Evolutionary conservation across 2,888 invertebrate species (phyloP).

Genomic region (Temnothorax rugatulus): DNA sequence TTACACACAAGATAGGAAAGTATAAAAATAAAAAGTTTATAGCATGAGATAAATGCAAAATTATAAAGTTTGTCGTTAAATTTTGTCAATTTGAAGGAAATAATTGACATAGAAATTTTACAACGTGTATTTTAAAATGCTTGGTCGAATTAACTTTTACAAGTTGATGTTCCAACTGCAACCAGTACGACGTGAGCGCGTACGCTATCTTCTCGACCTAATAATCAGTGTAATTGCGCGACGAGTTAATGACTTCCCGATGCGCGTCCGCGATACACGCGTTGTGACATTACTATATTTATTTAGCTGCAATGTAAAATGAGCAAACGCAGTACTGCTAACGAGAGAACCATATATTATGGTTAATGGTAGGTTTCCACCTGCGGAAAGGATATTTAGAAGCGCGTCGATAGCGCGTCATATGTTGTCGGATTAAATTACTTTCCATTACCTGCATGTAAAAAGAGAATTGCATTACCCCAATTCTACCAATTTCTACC

Average conservation of each 20-base stretch:
- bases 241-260: conserved; percentile 33
- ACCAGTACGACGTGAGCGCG: background rate
- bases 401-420: background rate
- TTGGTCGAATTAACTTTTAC: background rate
- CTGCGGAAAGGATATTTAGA: conserved; percentile 12
- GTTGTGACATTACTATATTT: conserved; percentile 33
- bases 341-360: conserved; percentile 3
- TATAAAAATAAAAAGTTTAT: background rate
- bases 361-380: background rate
- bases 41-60: background rate
- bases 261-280: background rate
- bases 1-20: background rate
- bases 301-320: conserved; percentile 36
- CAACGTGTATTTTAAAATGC: background rate
- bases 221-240: conserved; percentile 33
- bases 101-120: background rate
- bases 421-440: conserved; percentile 13
- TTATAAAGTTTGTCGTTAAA: background rate
- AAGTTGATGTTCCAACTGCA: background rate
- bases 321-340: conserved; percentile 16
- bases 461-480: background rate
- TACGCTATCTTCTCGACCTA: conserved; percentile 25
- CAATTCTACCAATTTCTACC: background rate
- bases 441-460: background rate
- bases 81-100: background rate